Evolutionary conservation across 2,113 vertebrate genomes (phyloP).

Genomic region (Ailuropoda melanoleuca): DNA sequence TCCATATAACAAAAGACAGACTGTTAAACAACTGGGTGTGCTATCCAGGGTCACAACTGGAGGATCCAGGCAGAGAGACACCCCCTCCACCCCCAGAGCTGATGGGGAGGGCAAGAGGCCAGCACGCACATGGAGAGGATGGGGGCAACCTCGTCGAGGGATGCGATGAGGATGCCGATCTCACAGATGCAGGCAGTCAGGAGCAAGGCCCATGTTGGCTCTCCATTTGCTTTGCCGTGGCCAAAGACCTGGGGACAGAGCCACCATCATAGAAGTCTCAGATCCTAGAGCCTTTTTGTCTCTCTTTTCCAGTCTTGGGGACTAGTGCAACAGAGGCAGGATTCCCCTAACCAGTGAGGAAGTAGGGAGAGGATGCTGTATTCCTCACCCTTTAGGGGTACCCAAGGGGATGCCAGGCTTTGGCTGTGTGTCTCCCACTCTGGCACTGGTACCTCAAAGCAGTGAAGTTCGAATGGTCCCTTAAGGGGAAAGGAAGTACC

Average conservation of each 20-base stretch:
- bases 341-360: not conserved
- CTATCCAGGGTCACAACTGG: not conserved
- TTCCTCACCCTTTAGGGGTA: not conserved
- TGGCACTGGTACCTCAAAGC: not conserved
- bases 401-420: not conserved
- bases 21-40: not conserved
- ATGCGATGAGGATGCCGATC: conserved; percentile 98
- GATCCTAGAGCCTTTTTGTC: not conserved
- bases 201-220: conserved; percentile 98
- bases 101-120: not conserved
- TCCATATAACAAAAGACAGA: accelerated
- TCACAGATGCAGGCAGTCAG: conserved; percentile 97
- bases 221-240: conserved; percentile 97
- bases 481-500: not conserved
- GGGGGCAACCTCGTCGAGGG: conserved; percentile 96
- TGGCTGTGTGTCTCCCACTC: not conserved
- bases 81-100: not conserved
- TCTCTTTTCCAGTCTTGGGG: not conserved
- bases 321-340: not conserved
- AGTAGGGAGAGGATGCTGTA: not conserved
- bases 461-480: not conserved
- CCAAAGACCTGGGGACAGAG: conserved; percentile 92
- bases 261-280: not conserved
- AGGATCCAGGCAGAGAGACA: not conserved
- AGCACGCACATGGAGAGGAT: conserved; percentile 94